phyloP scores from a whole-genome alignment of 2,888 invertebrate species.

The Crocallis elinguaria region DNA sequence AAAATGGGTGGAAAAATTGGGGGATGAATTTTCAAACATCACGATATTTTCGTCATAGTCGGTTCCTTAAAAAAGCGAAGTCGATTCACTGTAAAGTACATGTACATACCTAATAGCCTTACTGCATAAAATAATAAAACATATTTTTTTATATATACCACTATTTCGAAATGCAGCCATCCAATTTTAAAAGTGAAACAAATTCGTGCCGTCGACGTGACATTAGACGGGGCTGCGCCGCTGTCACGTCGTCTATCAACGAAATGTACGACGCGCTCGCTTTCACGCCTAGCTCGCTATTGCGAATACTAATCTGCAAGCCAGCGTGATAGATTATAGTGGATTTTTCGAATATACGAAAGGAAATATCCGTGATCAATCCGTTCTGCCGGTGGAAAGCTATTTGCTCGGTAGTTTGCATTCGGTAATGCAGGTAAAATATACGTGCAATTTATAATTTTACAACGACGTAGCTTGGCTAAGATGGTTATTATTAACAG shows the following conservation, averaged over 20 bases:
- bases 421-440: not conserved
- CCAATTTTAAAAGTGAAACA: conserved; percentile 21
- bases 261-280: conserved; percentile 36
- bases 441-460: too few species aligned
- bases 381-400: conserved; percentile 1
- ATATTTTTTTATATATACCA: too few species aligned
- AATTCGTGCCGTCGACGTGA: conserved; percentile 1
- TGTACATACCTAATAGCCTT: too few species aligned
- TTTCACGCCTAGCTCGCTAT: conserved; percentile 32
- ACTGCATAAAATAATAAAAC: too few species aligned
- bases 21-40: too few species aligned
- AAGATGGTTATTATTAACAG: too few species aligned
- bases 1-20: too few species aligned
- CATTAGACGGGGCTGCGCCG: conserved; percentile 22
- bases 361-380: conserved; percentile 21
- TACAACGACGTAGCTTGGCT: too few species aligned
- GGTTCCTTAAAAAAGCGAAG: too few species aligned
- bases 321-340: conserved; percentile 26
- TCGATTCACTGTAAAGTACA: too few species aligned
- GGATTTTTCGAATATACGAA: conserved; percentile 21
- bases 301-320: conserved; percentile 25
- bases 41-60: too few species aligned
- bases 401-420: not conserved
- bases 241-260: conserved; percentile 40
- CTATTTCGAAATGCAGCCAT: conserved; percentile 8